Base-by-base conservation (phyloP, 2,113 vertebrate species). In the Hemibates koningsi region DNA sequence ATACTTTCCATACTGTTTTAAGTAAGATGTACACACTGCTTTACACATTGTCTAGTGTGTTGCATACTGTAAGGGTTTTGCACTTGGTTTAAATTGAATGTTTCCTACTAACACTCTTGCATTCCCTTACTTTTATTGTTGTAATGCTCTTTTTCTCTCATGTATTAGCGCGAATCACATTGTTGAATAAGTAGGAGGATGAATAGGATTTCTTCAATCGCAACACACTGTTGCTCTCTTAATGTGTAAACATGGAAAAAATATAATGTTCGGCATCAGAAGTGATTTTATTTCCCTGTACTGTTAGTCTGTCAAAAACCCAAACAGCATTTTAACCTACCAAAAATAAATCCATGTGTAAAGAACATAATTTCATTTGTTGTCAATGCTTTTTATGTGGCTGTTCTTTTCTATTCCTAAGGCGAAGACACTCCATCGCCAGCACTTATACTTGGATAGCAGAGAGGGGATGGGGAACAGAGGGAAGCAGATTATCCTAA, bases 401-500 rank as follows among this genome's bases (percentile, higher is more conserved):
- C 16, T 4, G 9, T 3, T 21, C 14, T n/a, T 61, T 83, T 81
- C 48, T 14, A 2, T n/a, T 82, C 38, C 43, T 83, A 29, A 45
- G 6, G 5, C 81, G 10, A 79, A 76, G 53, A 56, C 54, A 43
- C 32, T 8, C 7, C 12, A 41, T 9, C 56, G 17, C 13, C 73
- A n/a, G 27, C 45, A 34, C 73, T 78, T 32, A 0, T 50, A 24
- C 84, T 21, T 38, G 11, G 41, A 59, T 45, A 79, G 34, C n/a
- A 17, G 9, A 24, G 19, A 85, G 57, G 36, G 66, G 83, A 88
- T 32, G 53, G 48, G 57, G 19, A 86, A 68, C 29, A 38, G 63
- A 89, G 52, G 53, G 73, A 93, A 94, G 93, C 83, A 53, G 94
- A 96, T 96, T 94, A 95, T 80, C 5, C 3, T 95, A 95, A 96